phyloP scores from a whole-genome alignment of 2,113 vertebrate species.

The Sorex fumeus region DNA sequence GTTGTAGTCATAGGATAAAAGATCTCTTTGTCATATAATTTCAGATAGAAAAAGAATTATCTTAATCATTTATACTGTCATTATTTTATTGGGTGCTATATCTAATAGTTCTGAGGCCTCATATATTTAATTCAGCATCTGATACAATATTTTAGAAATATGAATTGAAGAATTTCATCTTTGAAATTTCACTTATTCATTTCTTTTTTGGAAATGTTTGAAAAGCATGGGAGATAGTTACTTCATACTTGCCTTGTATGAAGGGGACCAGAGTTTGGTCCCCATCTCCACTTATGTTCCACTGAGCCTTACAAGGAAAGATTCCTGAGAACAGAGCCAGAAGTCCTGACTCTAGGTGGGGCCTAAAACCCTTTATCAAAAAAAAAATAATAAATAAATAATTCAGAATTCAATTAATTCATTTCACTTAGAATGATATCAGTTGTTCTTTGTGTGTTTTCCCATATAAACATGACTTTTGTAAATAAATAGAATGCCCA shows the following conservation, averaged over 20 bases:
- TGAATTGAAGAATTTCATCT: conserved; percentile 44
- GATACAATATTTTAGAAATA: conserved; percentile 45
- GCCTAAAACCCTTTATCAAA: too few relatives aligned
- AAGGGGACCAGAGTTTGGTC: too few relatives aligned
- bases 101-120: not conserved
- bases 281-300: too few relatives aligned
- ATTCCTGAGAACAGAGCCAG: too few relatives aligned
- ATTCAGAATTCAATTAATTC: not conserved
- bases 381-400: too few relatives aligned
- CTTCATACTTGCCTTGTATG: too few relatives aligned
- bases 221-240: not conserved
- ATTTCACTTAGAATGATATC: not conserved
- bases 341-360: too few relatives aligned
- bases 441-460: not conserved
- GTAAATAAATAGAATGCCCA: conserved; percentile 5
- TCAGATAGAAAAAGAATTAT: not conserved
- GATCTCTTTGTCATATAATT: not conserved
- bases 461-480: not conserved
- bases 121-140: conserved; percentile 43
- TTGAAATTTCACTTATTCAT: conserved; percentile 52
- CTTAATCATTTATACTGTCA: too few relatives aligned
- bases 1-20: not conserved
- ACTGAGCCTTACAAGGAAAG: too few relatives aligned
- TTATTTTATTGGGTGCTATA: too few relatives aligned
- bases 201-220: conserved; percentile 19